Evolutionary conservation across 2,113 vertebrate genomes (phyloP), one percentile per base, ranked within the genome.

Genomic region (Chaenocephalus aceratus): DNA sequence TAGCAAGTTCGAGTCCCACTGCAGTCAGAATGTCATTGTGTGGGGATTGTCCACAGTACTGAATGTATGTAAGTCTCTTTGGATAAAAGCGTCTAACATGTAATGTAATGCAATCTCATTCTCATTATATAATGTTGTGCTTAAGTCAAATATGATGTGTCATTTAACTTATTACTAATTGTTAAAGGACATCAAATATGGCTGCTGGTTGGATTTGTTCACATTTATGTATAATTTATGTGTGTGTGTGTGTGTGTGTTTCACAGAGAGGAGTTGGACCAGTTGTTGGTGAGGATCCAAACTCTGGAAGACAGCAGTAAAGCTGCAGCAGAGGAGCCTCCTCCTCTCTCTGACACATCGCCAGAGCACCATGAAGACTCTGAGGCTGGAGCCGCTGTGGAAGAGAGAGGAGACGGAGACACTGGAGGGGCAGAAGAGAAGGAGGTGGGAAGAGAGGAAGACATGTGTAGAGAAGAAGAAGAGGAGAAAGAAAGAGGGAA

Each of bases 251-350:
- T 60, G 2, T 79, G 34, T 71, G 14, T 85, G n/a, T 80, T 57
- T 82, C 10, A 26, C 79, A 95, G 94, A 73, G 51, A 72, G 78
- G 88, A 94, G 79, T 26, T 89, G 74, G 83, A 88, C 15, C 69
- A 83, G 66, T 63, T 93, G 67, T 44, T 3, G 79, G 14, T 6
- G 5, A 88, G 26, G 69, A 82, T 93, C 30, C 83, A 63, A 54
- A 74, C 58, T 58, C 79, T 92, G 76, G 86, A 93, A 71, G 78
- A 81, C 5, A 36, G 60, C 64, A 10, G 45, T n/a, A 53, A 82
- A 63, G 5, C 54, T 48, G 65, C 80, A 41, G 63, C 26, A 14
- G 53, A 45, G 11, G 75, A 85, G 52, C 70, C 18, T 21, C 16
- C 54, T 46, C 26, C 36, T 23, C 41, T 26, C 72, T 66, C 67